Evolutionary conservation across 1,140 invertebrate genomes (phyloP).

Genomic region (Drosophila virilis): DNA sequence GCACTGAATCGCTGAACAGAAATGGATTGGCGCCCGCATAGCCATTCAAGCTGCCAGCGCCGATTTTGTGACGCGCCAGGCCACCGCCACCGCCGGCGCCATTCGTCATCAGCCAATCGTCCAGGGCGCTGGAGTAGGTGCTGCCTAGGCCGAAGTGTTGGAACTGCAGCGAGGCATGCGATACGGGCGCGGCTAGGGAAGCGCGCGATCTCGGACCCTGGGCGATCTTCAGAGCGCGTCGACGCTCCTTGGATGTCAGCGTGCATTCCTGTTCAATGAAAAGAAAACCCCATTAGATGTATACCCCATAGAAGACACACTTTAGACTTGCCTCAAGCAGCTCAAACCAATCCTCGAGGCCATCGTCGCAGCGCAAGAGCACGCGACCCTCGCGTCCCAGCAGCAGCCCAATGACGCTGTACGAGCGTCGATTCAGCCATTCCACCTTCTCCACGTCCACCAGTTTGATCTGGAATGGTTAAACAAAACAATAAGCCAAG

Average conservation of each 20-base stretch:
- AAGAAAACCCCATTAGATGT: not conserved
- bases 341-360: constrained; percentile 88
- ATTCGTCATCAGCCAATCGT: constrained; percentile 85
- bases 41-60: constrained; percentile 75
- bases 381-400: constrained; percentile 86
- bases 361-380: constrained; percentile 85
- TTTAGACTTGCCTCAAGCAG: constrained; percentile 84
- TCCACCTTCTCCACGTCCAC: constrained; percentile 88
- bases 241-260: constrained; percentile 86
- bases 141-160: constrained; percentile 78
- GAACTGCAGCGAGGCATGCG: constrained; percentile 79
- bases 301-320: not conserved
- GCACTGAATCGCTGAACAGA: constrained; percentile 80
- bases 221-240: constrained; percentile 85
- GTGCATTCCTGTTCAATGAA: constrained; percentile 85
- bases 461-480: constrained; percentile 86
- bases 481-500: constrained; percentile 45
- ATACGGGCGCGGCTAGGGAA: constrained; percentile 79
- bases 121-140: constrained; percentile 83
- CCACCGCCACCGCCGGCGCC: constrained; percentile 60
- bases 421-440: constrained; percentile 87
- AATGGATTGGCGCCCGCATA: constrained; percentile 81
- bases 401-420: constrained; percentile 86
- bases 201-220: constrained; percentile 84
- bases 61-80: constrained; percentile 74